Percentiles rank a stretch among this genome's conserved stretches.
These are phyloP conservation scores for Spinus olivaceus DNA, from an alignment of 2,797 vertebrate genomes.

Conservation along the genomic window DNA sequence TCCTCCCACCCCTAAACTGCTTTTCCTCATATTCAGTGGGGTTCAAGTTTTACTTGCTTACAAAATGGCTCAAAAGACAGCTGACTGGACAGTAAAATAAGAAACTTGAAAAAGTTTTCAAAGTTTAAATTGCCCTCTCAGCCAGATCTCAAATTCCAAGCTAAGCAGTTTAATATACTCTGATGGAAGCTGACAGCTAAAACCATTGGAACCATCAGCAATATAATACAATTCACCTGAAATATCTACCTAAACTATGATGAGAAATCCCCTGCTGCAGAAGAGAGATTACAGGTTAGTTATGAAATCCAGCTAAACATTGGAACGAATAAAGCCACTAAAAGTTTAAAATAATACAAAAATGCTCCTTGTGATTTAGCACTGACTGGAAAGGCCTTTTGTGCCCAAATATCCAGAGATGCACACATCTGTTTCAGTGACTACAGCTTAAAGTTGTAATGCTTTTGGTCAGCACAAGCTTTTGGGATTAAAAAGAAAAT, in stretches of 20 bases:
- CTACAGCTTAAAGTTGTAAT: not conserved
- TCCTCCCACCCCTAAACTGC: not conserved
- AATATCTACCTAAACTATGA: not conserved
- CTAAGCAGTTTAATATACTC: not conserved
- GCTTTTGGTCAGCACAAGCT: not conserved
- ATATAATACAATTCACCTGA: not conserved
- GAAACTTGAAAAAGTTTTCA: not conserved
- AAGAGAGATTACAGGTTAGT: not conserved
- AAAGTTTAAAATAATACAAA: not conserved
- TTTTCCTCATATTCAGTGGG: not conserved
- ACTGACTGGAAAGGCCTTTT: not conserved
- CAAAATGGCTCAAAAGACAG: not conserved
- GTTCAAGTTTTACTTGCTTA: not conserved
- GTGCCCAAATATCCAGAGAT: not conserved
- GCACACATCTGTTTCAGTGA: not conserved
- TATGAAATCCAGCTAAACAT: not conserved
- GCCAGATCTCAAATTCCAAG: not conserved
- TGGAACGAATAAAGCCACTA: not conserved
- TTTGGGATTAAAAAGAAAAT: not conserved
- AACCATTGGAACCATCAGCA: not conserved
- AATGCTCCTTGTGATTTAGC: not conserved
- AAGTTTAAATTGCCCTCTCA: not conserved
- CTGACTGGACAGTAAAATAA: not conserved
- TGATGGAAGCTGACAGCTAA: not conserved
- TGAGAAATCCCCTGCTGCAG: not conserved